phyloP scores from a whole-genome alignment of 2,797 vertebrate genomes.

The Halcyon badia region DNA sequence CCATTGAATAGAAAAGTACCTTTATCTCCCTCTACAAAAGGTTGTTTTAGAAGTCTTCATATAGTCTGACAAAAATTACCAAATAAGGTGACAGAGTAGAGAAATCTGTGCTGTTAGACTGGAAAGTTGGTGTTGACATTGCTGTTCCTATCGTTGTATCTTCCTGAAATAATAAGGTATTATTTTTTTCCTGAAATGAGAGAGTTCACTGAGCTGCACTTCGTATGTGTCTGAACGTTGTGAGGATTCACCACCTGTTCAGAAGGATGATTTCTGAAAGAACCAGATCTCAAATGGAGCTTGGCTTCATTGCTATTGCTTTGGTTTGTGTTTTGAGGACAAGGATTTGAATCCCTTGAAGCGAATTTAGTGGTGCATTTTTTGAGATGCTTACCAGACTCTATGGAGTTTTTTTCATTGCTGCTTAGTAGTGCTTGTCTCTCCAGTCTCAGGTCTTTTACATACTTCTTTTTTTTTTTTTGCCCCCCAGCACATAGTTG shows the following conservation, averaged over 20 bases:
- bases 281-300: not conserved
- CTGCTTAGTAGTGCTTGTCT: not conserved
- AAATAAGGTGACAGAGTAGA: not conserved
- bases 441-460: not conserved
- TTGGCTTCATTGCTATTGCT: not conserved
- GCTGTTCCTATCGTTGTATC: not conserved
- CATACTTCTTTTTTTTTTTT: accelerated
- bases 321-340: not conserved
- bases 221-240: accelerated
- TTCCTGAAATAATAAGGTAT: not conserved
- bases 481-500: not conserved
- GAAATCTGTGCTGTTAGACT: not conserved
- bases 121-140: not conserved
- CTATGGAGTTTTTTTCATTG: not conserved
- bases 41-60: not conserved
- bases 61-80: not conserved
- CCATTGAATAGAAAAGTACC: not conserved
- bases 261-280: not conserved
- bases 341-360: not conserved
- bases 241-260: not conserved
- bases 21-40: not conserved
- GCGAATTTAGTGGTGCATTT: not conserved
- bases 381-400: not conserved
- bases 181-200: not conserved
- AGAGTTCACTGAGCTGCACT: not conserved